phyloP scores from a whole-genome alignment of 2,113 vertebrate species.

The Nibea albiflora region DNA sequence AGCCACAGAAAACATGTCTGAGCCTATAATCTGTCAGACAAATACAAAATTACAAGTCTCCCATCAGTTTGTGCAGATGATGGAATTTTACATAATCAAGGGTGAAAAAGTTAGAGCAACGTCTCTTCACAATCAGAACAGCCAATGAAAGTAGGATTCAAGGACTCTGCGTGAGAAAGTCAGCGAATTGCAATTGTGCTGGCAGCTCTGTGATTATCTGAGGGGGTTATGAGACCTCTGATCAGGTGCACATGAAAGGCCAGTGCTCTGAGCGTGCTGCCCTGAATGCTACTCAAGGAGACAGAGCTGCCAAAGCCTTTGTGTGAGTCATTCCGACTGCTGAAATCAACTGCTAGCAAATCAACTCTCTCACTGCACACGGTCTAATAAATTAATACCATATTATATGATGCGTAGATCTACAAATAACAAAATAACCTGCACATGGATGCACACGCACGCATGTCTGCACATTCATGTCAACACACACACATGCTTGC shows the following conservation, averaged over 20 bases:
- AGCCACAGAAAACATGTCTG: not conserved
- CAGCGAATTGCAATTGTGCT: constrained; percentile 37
- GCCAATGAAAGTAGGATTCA: constrained; percentile 13
- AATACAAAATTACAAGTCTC: constrained; percentile 10
- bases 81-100: not conserved
- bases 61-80: not conserved
- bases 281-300: constrained; percentile 44
- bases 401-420: constrained; percentile 30
- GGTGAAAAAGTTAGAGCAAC: constrained; percentile 15
- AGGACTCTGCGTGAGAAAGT: constrained; percentile 9
- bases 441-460: not conserved
- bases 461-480: not conserved
- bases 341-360: constrained; percentile 38
- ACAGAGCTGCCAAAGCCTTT: constrained; percentile 22
- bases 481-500: not conserved
- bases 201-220: constrained; percentile 55
- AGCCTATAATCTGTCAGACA: constrained; percentile 16
- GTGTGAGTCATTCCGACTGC: constrained; percentile 47
- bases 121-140: not conserved
- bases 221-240: constrained; percentile 50
- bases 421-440: constrained; percentile 15
- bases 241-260: constrained; percentile 61
- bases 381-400: constrained; percentile 23
- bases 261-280: constrained; percentile 25
- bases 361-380: constrained; percentile 27